phyloP scores from a whole-genome alignment of 1,140 invertebrate species.

The Cheumatopsyche charites region DNA sequence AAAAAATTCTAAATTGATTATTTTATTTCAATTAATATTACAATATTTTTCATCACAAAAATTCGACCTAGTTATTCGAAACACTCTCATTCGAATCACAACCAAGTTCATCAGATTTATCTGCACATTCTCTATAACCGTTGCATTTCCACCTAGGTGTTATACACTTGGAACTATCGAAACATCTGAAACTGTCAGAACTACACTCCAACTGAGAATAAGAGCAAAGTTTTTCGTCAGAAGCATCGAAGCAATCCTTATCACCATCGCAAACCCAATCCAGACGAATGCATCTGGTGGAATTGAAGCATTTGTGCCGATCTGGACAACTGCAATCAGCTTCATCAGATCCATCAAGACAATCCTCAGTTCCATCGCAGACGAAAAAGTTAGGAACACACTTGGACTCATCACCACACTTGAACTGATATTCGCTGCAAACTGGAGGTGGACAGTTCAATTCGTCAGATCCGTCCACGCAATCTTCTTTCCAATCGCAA shows the following conservation, averaged over 20 bases:
- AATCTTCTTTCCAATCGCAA: neutral
- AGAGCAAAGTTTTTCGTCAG: slow-evolving; percentile 53
- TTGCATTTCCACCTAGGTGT: neutral
- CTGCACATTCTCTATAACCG: neutral
- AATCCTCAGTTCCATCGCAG: neutral
- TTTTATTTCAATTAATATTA: no score
- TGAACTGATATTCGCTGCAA: neutral
- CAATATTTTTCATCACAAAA: no score
- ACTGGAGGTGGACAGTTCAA: neutral
- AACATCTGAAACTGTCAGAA: no score
- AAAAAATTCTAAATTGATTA: no score
- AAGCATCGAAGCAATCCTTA: slow-evolving; percentile 66
- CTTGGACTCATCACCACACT: neutral
- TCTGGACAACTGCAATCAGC: neutral
- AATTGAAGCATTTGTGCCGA: no score
- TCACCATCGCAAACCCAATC: slow-evolving; percentile 51
- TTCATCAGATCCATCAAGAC: neutral
- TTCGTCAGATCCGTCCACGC: neutral
- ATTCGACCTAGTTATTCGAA: no score
- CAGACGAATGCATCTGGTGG: slow-evolving; percentile 69
- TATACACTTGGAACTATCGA: neutral
- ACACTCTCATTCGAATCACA: neutral
- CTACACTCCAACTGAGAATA: slow-evolving; percentile 28
- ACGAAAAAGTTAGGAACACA: neutral
- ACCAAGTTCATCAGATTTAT: neutral